Conservation (phyloP, 2,888 invertebrate species). For the Sinhomidia bicolor region DNA sequence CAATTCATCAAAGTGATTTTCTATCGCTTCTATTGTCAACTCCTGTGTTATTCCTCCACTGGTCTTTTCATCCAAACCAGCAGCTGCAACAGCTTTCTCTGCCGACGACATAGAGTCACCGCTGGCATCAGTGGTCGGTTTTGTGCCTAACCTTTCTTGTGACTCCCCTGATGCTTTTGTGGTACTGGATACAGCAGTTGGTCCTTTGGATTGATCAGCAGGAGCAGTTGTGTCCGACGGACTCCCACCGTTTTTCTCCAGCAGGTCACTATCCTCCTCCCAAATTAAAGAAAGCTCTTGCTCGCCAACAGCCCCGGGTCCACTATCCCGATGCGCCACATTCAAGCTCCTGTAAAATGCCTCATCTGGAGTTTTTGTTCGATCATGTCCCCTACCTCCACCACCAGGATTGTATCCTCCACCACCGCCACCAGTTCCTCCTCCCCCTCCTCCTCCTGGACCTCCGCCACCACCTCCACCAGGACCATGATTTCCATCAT, state of each 20-base stretch:
- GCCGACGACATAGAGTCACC: background rate
- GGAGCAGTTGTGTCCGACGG: constrained; percentile 82
- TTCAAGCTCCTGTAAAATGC: constrained; percentile 94
- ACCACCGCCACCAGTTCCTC: constrained; percentile 48
- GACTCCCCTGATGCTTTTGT: background rate
- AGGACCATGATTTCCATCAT: constrained; percentile 16
- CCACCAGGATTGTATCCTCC: constrained; percentile 43
- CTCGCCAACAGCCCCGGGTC: constrained; percentile 75
- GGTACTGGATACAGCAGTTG: constrained; percentile 13
- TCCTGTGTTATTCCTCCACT: constrained; percentile 45
- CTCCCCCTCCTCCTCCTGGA: constrained; percentile 52
- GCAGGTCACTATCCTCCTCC: constrained; percentile 87
- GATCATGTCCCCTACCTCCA: constrained; percentile 64
- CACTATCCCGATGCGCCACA: constrained; percentile 89
- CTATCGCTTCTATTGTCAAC: constrained; percentile 70
- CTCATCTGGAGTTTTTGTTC: constrained; percentile 86
- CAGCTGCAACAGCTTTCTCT: constrained; percentile 82
- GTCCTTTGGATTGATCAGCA: constrained; percentile 69
- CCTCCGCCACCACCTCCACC: constrained; percentile 50
- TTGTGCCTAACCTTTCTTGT: background rate
- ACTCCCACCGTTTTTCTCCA: constrained; percentile 80
- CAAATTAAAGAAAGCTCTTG: constrained; percentile 93
- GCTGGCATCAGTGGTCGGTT: background rate
- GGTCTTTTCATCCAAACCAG: constrained; percentile 83
- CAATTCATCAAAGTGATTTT: constrained; percentile 69